Conservation (phyloP, 2,888 invertebrate species). For the Eupeodes luniger region DNA sequence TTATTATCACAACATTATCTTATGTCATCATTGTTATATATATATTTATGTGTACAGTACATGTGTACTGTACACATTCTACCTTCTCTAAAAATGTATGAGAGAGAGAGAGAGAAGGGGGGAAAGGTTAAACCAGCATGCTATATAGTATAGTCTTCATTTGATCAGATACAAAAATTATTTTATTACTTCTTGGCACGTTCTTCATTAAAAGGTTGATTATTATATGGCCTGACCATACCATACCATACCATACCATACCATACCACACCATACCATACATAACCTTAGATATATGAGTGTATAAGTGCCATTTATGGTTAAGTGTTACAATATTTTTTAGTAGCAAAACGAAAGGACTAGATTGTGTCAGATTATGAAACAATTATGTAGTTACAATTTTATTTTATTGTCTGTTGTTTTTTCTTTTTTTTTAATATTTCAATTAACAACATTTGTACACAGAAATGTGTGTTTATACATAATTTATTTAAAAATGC, state of each 20-base stretch:
- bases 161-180: conserved; percentile 42
- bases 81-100: background rate
- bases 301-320: background rate
- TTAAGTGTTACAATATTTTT: conserved; percentile 1
- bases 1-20: no score
- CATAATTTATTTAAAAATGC: no score
- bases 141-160: background rate
- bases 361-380: background rate
- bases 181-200: conserved; percentile 67
- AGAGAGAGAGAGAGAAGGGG: no score
- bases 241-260: background rate
- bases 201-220: conserved; percentile 29
- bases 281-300: background rate
- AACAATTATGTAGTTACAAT: background rate
- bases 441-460: no score
- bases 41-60: background rate
- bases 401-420: conserved; percentile 1
- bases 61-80: background rate
- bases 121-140: conserved; percentile 29
- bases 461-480: no score
- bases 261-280: background rate
- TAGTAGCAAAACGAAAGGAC: background rate
- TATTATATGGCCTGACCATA: background rate
- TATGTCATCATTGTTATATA: background rate
- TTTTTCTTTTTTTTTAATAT: background rate